A percentile compares a stretch with the other conserved stretches of the same genome.
These are phyloP conservation scores for Syrista parreyssii DNA, from an alignment of 2,888 invertebrate genomes.

Conservation along the genomic window DNA sequence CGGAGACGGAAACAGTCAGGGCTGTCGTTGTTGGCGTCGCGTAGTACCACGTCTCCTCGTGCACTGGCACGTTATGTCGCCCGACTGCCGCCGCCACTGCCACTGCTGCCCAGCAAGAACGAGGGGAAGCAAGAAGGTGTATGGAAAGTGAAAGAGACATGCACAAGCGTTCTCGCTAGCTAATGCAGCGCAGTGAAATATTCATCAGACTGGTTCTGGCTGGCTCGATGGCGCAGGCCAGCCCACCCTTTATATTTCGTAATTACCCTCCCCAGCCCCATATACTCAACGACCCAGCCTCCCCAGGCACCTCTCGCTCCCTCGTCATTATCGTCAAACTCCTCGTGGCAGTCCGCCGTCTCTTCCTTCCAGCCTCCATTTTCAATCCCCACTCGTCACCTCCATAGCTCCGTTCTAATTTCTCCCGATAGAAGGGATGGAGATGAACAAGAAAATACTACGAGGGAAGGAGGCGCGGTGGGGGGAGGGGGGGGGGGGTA, in stretches of 20 bases:
- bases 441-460: not conserved
- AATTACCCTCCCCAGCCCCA: slow-evolving; percentile 58
- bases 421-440: not conserved
- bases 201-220: slow-evolving; percentile 61
- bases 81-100: not conserved
- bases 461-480: not conserved
- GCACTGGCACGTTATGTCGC: not conserved
- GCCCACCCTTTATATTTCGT: slow-evolving; percentile 64
- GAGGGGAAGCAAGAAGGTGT: slow-evolving; percentile 23
- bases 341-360: not conserved
- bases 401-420: slow-evolving; percentile 5
- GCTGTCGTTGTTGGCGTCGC: not conserved
- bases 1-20: not conserved
- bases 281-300: slow-evolving; percentile 19
- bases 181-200: slow-evolving; percentile 64
- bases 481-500: too few relatives aligned
- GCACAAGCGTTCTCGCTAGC: slow-evolving; percentile 53
- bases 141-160: slow-evolving; percentile 54
- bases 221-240: slow-evolving; percentile 47
- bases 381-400: slow-evolving; percentile 16
- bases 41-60: not conserved
- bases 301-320: slow-evolving; percentile 37
- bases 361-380: slow-evolving; percentile 4
- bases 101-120: not conserved
- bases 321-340: not conserved